Evolutionary conservation across 1,140 invertebrate species (phyloP).

Genomic region (Lepidostoma basale): DNA sequence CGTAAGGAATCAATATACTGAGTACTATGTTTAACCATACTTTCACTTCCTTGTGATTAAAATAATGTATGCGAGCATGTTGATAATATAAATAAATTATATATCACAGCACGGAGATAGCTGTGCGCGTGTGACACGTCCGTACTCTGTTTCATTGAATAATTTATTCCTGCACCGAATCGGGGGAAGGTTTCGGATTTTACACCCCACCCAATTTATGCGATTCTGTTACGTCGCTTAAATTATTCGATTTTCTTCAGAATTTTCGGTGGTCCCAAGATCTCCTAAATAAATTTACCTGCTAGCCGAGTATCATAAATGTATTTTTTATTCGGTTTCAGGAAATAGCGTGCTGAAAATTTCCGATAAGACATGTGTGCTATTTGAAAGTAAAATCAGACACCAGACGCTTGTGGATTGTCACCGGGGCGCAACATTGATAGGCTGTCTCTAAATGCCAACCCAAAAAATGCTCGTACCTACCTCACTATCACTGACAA

Average conservation of each 20-base stretch:
- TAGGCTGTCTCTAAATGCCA: no score
- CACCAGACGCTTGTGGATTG: no score
- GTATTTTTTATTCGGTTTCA: conserved; percentile 4
- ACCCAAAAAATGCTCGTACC: no score
- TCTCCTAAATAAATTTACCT: conserved; percentile 13
- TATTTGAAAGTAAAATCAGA: no score
- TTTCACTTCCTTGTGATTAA: no score
- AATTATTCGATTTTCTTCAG: conserved; percentile 19
- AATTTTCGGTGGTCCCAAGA: not conserved
- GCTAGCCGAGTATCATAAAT: not conserved
- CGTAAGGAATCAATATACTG: no score
- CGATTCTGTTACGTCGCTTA: not conserved
- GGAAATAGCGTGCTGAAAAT: not conserved
- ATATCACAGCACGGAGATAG: no score
- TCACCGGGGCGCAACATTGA: no score
- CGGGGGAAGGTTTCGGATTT: conserved; percentile 1
- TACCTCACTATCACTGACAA: no score
- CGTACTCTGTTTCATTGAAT: conserved; percentile 12
- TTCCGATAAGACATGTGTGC: not conserved
- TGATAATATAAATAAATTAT: no score
- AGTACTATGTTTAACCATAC: no score
- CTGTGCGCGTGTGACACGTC: not conserved
- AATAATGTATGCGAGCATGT: no score
- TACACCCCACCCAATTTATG: conserved; percentile 4
- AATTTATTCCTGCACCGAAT: conserved; percentile 13